phyloP scores from a whole-genome alignment of 2,888 invertebrate species.

The Drosophila siamana region DNA sequence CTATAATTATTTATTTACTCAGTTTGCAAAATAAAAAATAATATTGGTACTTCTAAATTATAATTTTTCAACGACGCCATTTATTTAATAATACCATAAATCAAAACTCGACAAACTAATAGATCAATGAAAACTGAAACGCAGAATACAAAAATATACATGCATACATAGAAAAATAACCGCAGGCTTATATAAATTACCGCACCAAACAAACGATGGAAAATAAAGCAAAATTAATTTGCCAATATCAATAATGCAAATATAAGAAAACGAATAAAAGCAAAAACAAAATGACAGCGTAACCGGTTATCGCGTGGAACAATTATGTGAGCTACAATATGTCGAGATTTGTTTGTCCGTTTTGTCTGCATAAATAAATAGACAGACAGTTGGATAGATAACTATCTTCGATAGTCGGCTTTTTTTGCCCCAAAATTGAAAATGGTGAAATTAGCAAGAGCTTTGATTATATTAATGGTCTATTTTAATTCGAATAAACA shows the following conservation, averaged over 20 bases:
- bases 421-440: conserved; percentile 19
- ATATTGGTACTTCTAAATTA: not conserved
- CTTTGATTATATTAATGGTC: conserved; percentile 30
- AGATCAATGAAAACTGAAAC: conserved; percentile 30
- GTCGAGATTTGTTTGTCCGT: conserved; percentile 30
- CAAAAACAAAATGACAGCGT: conserved; percentile 2
- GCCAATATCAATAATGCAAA: conserved; percentile 48
- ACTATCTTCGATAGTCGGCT: not conserved
- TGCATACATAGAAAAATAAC: not conserved
- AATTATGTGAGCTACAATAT: conserved; percentile 23
- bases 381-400: not conserved
- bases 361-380: conserved; percentile 43
- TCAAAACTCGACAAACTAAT: conserved; percentile 11
- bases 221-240: conserved; percentile 37
- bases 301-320: conserved; percentile 39
- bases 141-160: conserved; percentile 3
- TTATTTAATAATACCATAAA: conserved; percentile 17
- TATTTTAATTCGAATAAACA: conserved; percentile 32
- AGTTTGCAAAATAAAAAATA: not conserved
- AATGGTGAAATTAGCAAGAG: conserved; percentile 47
- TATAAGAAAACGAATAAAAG: conserved; percentile 16
- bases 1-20: not conserved
- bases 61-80: conserved; percentile 5
- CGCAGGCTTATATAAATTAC: conserved; percentile 42
- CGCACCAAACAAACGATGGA: conserved; percentile 9